Evolutionary conservation across 1,140 invertebrate species (phyloP), one percentile per base, ranked within the genome.

Genomic region (Bombyx mori): DNA sequence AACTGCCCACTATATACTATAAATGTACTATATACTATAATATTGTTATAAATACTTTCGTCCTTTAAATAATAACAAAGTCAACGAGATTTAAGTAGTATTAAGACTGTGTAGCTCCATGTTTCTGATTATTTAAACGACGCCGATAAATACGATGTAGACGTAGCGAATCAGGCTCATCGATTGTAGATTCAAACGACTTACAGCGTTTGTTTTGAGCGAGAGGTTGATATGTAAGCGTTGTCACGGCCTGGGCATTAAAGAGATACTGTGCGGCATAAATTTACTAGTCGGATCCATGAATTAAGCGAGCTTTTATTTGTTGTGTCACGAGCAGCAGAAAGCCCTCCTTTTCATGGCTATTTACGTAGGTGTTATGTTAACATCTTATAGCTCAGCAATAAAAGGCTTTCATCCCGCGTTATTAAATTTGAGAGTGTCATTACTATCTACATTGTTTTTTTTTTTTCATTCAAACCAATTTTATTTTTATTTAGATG

Each of bases 281-380:
- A 82, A 86, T 83, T 86, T 86, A 56, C 73, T 63, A 72, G 63
- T 68, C 53, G 71, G 72, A 77, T 81, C 81, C 81, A 71, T 75
- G 77, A 81, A 86, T 78, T 86, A 86, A 86, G 78, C 80, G 73
- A 74, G 79, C 66, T 79, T 81, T 81, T 80, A 82, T 84, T 83
- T 86, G 79, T 84, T 75, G 64, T 71, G 79, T 79, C 76, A 82
- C 76, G 78, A 69, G 66, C 72, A 72, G 61, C 57, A 62, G 68
- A 12, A 45, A 65, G 65, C 67, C 68, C 68, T 73, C 58, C 62
- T 63, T 71, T 74, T 69, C 69, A 58, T 61, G 65, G 62, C 72
- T 69, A 65, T 71, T 74, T 75, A 70, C 65, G 59, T 64, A 54
- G 63, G 60, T 69, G 72, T 72, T 70, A 71, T 65, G 62, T 73